Base-by-base conservation (phyloP, 2,113 vertebrate species). In the Cyanocitta stelleri region DNA sequence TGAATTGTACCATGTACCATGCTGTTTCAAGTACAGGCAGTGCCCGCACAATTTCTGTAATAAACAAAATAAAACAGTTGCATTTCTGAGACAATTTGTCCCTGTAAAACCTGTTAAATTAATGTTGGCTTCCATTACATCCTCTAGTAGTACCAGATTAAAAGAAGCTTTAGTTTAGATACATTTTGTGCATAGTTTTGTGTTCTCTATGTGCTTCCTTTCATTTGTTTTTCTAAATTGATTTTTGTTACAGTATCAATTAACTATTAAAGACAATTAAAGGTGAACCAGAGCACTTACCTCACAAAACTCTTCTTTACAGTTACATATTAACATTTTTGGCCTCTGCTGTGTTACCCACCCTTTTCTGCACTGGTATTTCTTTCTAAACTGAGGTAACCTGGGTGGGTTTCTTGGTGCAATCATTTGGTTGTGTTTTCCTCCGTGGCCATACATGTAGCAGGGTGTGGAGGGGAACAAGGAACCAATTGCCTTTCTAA, bases 321-420 rank as follows among this genome's bases (percentile, higher is more conserved):
- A 51, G 96, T 96, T 96, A 93, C 71, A 88, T 64, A 95, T 96
- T 96, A 95, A 95, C 92, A 1, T 58, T 92, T 94, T 96, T 96
- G 92, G 92, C 94, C 85, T 89, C 78, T 77, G 58, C 37, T 85
- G 10, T 55, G 46, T 91, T 87, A 84, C 87, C 96, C 97, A 30
- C 90, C 88, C 91, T 91, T 87, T 79, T 93, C 37, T 93, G 87
- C 35, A 1, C 18, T 89, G 91, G 80, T 75, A 59, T 96, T 93
- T 92, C 90, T 95, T 89, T 95, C 66, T 49, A n/a, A 88, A 37
- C 74, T 83, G 88, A 89, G 62, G 93, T 85, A 89, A 76, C 87
- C 62, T 93, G 92, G 95, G 85, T 92, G 90, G 80, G 74, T 94
- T 92, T 95, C 94, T 95, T 96, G 93, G 89, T 93, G 89, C 94